Evolutionary conservation across 2,113 vertebrate species (phyloP), one percentile per base, ranked within the genome.

Genomic region (Astur gentilis): DNA sequence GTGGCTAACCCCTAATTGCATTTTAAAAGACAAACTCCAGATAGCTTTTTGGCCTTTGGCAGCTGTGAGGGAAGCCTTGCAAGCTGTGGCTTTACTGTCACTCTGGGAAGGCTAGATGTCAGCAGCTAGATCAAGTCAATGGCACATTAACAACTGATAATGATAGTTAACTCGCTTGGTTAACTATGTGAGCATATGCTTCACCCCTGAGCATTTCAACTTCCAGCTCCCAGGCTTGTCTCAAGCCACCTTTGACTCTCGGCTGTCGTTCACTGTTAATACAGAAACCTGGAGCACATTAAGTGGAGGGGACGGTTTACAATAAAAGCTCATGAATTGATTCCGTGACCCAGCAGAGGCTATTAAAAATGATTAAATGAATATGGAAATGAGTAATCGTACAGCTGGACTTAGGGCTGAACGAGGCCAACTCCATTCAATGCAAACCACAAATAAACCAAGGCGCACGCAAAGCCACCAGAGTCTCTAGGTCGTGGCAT

Each of bases 261-360:
- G 0, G 66, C 66, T 69, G 34, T 45, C 8, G 4, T 5, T 36
- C 81, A 5, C 38, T 55, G 38, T 45, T 36, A 22, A 6, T 40
- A 12, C 40, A 11, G 81, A 91, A 95, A 94, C 95, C 83, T 95
- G 96, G 95, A 97, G 91, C 83, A 14, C 92, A 93, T 95, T 78
- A 95, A 93, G 73, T 5, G 36, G 27, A 71, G 34, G 67, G 77
- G 23, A 42, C 2, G 12, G 40, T 78, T 89, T 70, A 82, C 95
- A 89, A 71, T 12, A 13, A 71, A 64, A 67, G 62, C 77, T 73
- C 50, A 3, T 44, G 12, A 75, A 66, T 42, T 67, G 87, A 62
- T 95, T 89, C 89, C 15, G 21, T 93, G 93, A 65, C 81, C 93
- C 88, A 52, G 81, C 86, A 42, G 81, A 89, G 82, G 80, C 87